Conservation (phyloP, 2,797 vertebrate genomes). For the Eurystomus glaucurus region DNA sequence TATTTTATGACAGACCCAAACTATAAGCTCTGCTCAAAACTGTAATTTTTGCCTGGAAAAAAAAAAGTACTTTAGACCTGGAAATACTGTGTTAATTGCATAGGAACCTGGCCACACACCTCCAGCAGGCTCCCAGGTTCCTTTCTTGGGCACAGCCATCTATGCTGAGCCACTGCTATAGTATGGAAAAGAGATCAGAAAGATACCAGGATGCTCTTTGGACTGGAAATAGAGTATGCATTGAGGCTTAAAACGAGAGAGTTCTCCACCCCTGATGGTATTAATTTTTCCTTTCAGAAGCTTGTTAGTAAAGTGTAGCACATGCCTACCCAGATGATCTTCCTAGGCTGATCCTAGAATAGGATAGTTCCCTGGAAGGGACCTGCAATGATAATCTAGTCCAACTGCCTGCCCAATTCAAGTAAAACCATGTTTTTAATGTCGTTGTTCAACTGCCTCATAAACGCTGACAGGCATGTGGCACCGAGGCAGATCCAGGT, state of each 20-base stretch:
- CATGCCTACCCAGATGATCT: neutral
- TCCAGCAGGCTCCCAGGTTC: neutral
- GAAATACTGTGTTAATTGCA: neutral
- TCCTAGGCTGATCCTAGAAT: neutral
- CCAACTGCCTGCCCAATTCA: neutral
- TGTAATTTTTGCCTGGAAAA: neutral
- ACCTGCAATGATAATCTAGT: neutral
- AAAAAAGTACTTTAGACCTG: too few species aligned
- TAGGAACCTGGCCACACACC: neutral
- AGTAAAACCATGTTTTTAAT: neutral
- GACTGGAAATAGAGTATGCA: fast-evolving
- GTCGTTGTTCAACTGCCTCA: neutral
- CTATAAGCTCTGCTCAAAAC: neutral
- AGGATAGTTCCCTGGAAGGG: neutral
- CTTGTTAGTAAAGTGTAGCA: neutral
- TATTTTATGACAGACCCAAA: neutral
- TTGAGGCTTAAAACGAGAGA: neutral
- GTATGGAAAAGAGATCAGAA: neutral
- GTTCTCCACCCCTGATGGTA: fast-evolving
- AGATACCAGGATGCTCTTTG: neutral
- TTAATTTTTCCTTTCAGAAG: neutral
- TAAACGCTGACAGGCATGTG: neutral
- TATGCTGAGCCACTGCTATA: fast-evolving
- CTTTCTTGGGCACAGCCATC: neutral
- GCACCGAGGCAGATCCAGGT: neutral